Evolutionary conservation across 2,113 vertebrate genomes (phyloP), one percentile per base, ranked within the genome.

Genomic region (Phrynosoma platyrhinos): DNA sequence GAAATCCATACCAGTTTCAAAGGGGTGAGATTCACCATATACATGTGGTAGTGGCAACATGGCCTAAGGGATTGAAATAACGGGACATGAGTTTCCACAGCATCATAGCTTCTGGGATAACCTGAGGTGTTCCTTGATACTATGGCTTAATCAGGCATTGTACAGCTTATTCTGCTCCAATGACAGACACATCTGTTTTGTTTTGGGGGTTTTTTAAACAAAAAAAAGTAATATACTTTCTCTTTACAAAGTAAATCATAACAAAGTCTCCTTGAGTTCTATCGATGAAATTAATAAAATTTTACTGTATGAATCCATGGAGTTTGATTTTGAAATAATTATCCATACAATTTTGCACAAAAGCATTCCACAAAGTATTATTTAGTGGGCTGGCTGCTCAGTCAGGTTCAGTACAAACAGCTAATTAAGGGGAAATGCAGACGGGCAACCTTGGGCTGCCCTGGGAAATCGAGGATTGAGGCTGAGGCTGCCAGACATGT

Each of bases 221-320:
- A n/a, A n/a, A 82, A 82, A 27, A 69, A 47, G 55, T 16, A 77
- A 75, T 30, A 6, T 85, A 42, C 6, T 87, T 52, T 89, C 85
- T 87, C 27, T 91, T 87, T 30, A 74, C 20, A 87, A 92, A 40
- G 12, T 84, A 91, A 90, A 85, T 94, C 27, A 90, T 89, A 55
- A 36, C 32, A 30, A 74, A 53, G 32, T 68, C 88, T 62, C 27
- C 27, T 87, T 90, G 86, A 85, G 86, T 87, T 91, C 9, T 40
- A 93, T 92, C 96, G 92, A 95, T 96, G 94, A 93, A 94, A 95
- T 95, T 96, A 95, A 93, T 94, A 90, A 95, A 80, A 93, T 53
- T 92, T 93, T 77, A 90, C 71, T 92, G 12, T 83, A 95, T 93
- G 93, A 21, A 89, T 68, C 93, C 40, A 91, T 93, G 64, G 47